Evolutionary conservation across 2,113 vertebrate species (phyloP), one percentile per base, ranked within the genome.

Genomic region (Hemicordylus capensis): DNA sequence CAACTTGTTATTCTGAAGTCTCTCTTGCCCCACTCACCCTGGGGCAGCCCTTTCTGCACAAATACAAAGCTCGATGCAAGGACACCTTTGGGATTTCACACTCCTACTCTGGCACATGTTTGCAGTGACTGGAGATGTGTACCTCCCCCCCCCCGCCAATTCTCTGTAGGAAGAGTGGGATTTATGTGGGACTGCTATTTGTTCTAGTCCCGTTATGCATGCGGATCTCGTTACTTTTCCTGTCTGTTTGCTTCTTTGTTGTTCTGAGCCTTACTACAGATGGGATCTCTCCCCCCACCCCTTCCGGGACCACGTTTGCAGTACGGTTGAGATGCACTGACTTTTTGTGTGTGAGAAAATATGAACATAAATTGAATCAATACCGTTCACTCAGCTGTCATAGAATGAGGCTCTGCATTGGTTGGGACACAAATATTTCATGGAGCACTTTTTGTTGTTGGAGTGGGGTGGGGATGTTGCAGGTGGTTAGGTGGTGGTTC

Each of bases 161-260:
- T 63, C 86, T 44, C 75, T 81, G 88, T 91, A 91, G 92, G 90
- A 93, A 93, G 94, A 96, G 95, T 89, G 85, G 84, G 93, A 92
- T 93, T 90, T 93, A 6, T 95, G 93, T 95, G 96, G 95, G 95
- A 95, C 95, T 96, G 89, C 95, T 95, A 95, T 96, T 97, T 96
- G 94, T 93, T 95, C 78, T 90, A 91, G 93, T 94, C 91, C 95
- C 91, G 89, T 85, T 76, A 73, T 93, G 95, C 93, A 87, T 95
- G 93, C 88, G 93, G 91, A 92, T 96, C 94, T 95, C 93, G 92
- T 94, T 91, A 89, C 95, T 96, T 94, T 94, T 91, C 85, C 76
- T 83, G n/a, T n/a, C 89, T 89, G 91, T 77, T 67, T 80, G 74
- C 86, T 86, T 89, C 84, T 92, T 94, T 93, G 93, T 95, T 95